Evolutionary conservation across 1,140 invertebrate genomes (phyloP).

Genomic region (Pristionchus pacificus): DNA sequence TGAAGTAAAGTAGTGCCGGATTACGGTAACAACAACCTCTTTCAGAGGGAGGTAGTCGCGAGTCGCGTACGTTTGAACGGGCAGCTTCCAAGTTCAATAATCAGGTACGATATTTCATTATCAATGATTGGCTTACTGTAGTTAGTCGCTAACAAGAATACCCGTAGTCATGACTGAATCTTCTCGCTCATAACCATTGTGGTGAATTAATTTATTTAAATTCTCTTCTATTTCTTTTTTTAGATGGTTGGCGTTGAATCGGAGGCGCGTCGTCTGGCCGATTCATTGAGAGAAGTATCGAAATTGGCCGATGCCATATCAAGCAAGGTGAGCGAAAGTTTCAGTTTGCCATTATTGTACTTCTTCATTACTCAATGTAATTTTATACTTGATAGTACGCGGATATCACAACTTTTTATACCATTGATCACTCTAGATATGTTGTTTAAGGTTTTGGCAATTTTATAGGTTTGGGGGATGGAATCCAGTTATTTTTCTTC

Average conservation of each 20-base stretch:
- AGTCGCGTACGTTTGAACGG: background rate
- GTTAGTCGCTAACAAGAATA: background rate
- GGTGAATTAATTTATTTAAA: constrained; percentile 19
- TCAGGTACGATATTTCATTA: background rate
- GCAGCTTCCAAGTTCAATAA: background rate
- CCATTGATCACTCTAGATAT: too few relatives aligned
- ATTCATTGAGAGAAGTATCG: constrained; percentile 42
- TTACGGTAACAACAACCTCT: constrained; percentile 1
- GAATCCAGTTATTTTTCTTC: background rate
- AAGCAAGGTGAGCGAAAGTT: constrained; percentile 23
- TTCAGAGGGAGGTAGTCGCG: background rate
- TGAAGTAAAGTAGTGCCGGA: background rate
- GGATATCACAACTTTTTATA: too few relatives aligned
- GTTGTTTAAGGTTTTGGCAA: too few relatives aligned
- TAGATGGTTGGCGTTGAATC: constrained; percentile 44
- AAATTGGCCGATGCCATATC: constrained; percentile 51
- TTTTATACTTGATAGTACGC: too few relatives aligned
- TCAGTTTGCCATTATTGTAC: background rate
- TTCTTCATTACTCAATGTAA: too few relatives aligned
- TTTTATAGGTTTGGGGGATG: background rate
- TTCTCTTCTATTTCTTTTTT: constrained; percentile 48
- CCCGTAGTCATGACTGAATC: constrained; percentile 11
- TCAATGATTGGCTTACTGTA: background rate
- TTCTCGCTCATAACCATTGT: background rate
- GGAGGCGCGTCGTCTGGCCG: constrained; percentile 38